Evolutionary conservation across 2,888 invertebrate species (phyloP).

Genomic region (Poecilobothrus nobilitatus): DNA sequence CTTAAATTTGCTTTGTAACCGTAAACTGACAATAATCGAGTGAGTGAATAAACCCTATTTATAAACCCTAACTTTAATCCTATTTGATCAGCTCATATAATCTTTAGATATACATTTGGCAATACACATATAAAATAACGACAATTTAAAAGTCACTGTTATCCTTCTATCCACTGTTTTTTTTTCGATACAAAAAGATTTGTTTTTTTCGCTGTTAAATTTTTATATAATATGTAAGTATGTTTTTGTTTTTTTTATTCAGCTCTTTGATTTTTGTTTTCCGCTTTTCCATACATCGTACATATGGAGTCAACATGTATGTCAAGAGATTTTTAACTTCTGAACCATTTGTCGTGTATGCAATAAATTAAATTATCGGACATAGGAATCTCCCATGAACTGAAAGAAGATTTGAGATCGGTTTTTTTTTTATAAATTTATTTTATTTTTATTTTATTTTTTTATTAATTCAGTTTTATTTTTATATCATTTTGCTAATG

Average conservation of each 20-base stretch:
- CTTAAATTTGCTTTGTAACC: too few species aligned
- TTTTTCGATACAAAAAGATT: neutral
- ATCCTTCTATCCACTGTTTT: too few species aligned
- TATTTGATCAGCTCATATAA: too few species aligned
- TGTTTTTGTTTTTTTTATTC: neutral
- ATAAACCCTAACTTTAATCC: too few species aligned
- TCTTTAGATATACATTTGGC: too few species aligned
- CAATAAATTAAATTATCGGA: conserved; percentile 6
- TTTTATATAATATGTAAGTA: neutral
- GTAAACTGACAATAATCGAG: too few species aligned
- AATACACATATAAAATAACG: too few species aligned
- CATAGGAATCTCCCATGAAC: conserved; percentile 6
- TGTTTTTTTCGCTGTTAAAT: neutral
- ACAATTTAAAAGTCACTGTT: too few species aligned
- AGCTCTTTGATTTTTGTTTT: neutral
- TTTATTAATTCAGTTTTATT: neutral
- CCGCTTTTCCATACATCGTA: neutral
- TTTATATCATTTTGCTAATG: conserved; percentile 3
- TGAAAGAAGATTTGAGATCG: conserved; percentile 1
- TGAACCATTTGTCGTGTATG: conserved; percentile 6
- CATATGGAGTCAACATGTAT: conserved; percentile 3
- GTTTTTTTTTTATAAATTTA: neutral
- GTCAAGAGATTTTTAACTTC: conserved; percentile 6
- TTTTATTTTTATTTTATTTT: too few species aligned
- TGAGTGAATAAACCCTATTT: too few species aligned